These are phyloP conservation scores for Falco cherrug DNA, from an alignment of 2,797 vertebrate species.

Conservation along the genomic window DNA sequence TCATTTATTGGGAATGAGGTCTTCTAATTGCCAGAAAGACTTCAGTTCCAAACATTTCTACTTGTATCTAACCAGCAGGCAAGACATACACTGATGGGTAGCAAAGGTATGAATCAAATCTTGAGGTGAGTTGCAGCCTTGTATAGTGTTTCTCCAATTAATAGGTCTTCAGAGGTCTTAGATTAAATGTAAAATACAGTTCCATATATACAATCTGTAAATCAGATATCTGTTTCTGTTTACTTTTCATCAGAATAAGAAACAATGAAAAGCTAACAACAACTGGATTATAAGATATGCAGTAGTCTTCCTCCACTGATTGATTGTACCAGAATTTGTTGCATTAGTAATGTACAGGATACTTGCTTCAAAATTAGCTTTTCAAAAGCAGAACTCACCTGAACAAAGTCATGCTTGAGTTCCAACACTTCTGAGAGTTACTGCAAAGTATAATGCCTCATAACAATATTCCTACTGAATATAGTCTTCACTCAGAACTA, in stretches of 20 bases:
- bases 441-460: not conserved
- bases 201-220: not conserved
- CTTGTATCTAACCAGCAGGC: not conserved
- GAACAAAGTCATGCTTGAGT: not conserved
- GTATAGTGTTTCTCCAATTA: not conserved
- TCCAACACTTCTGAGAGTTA: not conserved
- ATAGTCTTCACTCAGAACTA: not conserved
- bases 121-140: not conserved
- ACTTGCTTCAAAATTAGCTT: conserved; percentile 30
- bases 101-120: not conserved
- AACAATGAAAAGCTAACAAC: not conserved
- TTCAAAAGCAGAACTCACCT: not conserved
- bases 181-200: not conserved
- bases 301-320: not conserved
- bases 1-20: conserved; percentile 10
- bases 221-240: conserved; percentile 14
- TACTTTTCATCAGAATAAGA: conserved; percentile 40
- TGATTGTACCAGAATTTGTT: not conserved
- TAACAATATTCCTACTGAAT: not conserved
- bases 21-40: conserved; percentile 11
- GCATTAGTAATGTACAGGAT: not conserved
- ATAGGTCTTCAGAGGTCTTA: not conserved
- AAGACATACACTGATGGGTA: not conserved
- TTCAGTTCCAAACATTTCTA: conserved; percentile 4
- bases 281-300: not conserved